Evolutionary conservation across 2,113 vertebrate genomes (phyloP).

Genomic region (Romanogobio albipinnatus): DNA sequence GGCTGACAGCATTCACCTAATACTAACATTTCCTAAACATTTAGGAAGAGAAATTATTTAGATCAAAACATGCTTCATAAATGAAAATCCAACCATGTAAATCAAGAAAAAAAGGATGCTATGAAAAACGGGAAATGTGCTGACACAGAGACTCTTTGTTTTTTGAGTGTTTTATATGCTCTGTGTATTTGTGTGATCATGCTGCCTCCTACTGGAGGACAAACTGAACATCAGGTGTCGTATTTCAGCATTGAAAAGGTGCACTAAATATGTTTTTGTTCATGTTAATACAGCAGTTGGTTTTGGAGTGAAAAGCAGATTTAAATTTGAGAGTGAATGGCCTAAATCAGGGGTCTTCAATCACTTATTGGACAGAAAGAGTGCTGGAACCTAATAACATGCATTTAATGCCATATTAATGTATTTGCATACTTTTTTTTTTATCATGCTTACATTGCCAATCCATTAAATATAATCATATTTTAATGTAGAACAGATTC

Average conservation of each 20-base stretch:
- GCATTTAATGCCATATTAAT: not conserved
- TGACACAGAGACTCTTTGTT: not conserved
- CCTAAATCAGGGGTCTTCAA: not conserved
- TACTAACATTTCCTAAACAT: not conserved
- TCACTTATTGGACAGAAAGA: not conserved
- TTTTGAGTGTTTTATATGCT: not conserved
- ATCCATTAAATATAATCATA: not conserved
- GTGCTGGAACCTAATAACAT: not conserved
- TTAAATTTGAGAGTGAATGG: not conserved
- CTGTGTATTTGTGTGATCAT: not conserved
- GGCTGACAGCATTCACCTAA: not conserved
- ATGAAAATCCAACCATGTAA: not conserved
- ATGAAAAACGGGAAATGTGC: constrained; percentile 7
- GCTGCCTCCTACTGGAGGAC: constrained; percentile 42
- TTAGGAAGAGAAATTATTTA: not conserved
- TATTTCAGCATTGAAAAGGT: not conserved
- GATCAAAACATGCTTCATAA: not conserved
- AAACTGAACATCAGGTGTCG: not conserved
- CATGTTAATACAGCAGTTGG: not conserved
- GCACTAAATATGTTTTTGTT: not conserved
- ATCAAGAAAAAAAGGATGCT: not conserved
- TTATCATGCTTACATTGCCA: not conserved
- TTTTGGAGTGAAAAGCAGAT: not conserved
- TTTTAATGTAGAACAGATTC: not conserved
- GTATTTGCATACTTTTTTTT: not conserved